A percentile compares a stretch with the other conserved stretches of the same genome.
Conservation (phyloP, 2,797 vertebrate genomes). For the Parauchenoglanis punctatus region DNA sequence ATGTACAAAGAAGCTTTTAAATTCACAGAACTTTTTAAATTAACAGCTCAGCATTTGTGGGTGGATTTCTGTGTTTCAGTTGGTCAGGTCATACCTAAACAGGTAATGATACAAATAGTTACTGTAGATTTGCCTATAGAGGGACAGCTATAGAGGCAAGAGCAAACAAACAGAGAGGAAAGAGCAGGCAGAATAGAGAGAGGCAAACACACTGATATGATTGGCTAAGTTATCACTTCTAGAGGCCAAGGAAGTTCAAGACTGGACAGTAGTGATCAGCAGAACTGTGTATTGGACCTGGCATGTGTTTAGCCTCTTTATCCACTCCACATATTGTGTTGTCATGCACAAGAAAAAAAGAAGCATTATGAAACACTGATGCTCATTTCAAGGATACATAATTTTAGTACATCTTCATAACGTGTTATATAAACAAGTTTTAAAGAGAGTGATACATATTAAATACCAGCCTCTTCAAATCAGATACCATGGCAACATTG, state of each 20-base stretch:
- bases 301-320: not conserved
- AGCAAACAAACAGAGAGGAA: not conserved
- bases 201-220: not conserved
- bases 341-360: too few species aligned
- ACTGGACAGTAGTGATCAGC: slow-evolving; percentile 9
- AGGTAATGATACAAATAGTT: not conserved
- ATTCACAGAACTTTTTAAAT: not conserved
- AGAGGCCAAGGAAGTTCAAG: not conserved
- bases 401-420: too few species aligned
- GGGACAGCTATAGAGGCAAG: not conserved
- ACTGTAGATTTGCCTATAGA: not conserved
- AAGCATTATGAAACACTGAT: too few species aligned
- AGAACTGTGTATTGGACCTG: not conserved
- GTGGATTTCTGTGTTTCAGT: not conserved
- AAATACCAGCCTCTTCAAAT: too few species aligned
- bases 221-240: not conserved
- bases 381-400: too few species aligned
- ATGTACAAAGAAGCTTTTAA: not conserved
- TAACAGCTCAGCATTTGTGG: not conserved
- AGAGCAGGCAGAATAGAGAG: not conserved
- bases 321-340: not conserved
- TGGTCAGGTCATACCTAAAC: not conserved
- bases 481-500: too few species aligned
- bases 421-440: too few species aligned
- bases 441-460: too few species aligned